Conservation (phyloP, 2,113 vertebrate genomes). For the Gopherus evgoodei region DNA sequence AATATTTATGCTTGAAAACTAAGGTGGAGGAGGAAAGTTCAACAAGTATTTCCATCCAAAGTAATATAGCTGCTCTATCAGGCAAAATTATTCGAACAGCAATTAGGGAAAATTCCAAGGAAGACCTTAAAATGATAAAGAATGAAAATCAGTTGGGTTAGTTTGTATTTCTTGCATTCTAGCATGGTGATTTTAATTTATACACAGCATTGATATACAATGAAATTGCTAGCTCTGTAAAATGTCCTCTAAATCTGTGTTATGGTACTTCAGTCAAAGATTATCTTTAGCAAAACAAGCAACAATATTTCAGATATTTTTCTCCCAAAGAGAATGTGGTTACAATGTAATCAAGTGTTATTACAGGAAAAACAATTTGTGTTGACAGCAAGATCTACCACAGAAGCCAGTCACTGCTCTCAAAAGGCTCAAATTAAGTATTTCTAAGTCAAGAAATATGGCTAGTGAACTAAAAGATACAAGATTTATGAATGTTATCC, state of each 20-base stretch:
- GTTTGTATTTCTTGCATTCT: not conserved
- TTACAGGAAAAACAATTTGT: not conserved
- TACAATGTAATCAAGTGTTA: not conserved
- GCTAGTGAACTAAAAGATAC: not conserved
- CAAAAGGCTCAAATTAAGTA: not conserved
- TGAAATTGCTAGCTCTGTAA: not conserved
- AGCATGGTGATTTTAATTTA: not conserved
- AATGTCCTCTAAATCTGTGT: not conserved
- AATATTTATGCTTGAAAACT: not conserved
- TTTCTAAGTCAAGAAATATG: not conserved
- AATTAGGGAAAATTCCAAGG: not conserved
- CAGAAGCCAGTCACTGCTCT: not conserved
- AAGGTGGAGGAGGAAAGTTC: not conserved
- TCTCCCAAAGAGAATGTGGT: not conserved
- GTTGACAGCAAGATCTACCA: not conserved
- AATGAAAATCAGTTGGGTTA: not conserved
- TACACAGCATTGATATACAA: not conserved
- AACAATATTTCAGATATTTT: not conserved
- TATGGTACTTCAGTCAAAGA: not conserved
- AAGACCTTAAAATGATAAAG: not conserved
- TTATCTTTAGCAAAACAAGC: not conserved
- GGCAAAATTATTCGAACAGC: not conserved
- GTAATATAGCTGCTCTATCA: fast-evolving
- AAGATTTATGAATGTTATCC: not conserved
- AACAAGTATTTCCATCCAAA: not conserved